Evolutionary conservation across 1,140 invertebrate genomes (phyloP).

Genomic region (Melipona quadrifasciata): DNA sequence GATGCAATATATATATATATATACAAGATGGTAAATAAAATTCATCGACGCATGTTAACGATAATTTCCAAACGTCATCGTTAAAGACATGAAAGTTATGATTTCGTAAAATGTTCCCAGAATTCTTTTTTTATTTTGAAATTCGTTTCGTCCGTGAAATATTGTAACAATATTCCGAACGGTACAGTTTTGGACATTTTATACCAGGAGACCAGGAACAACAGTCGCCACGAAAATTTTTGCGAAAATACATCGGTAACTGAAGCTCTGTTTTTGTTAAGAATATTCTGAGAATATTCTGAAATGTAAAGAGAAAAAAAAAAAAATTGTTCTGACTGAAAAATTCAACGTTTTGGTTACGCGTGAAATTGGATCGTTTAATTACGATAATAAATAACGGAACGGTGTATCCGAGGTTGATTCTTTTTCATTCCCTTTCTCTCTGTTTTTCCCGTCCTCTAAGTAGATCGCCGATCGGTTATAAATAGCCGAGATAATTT

Average conservation of each 20-base stretch:
- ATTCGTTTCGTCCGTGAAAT: too few species aligned
- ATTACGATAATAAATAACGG: constrained; percentile 44
- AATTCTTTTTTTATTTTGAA: too few species aligned
- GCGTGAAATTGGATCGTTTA: constrained; percentile 46
- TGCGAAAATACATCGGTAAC: too few species aligned
- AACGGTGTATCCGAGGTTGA: constrained; percentile 5
- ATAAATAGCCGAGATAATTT: constrained; percentile 36
- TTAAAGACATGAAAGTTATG: too few species aligned
- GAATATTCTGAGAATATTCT: too few species aligned
- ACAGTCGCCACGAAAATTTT: too few species aligned
- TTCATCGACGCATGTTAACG: not conserved
- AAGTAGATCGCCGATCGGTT: constrained; percentile 19
- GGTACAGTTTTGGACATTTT: too few species aligned
- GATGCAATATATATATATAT: not conserved
- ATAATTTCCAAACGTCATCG: not conserved
- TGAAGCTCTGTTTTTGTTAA: too few species aligned
- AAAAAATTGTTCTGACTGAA: not conserved
- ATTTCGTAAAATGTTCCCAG: too few species aligned
- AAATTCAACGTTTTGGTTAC: constrained; percentile 34
- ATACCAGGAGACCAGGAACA: too few species aligned
- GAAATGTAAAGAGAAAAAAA: too few species aligned
- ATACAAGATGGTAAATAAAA: not conserved
- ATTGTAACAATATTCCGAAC: too few species aligned
- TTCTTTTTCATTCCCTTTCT: not conserved
- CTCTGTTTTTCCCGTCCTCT: not conserved